These are phyloP conservation scores for Sarotherodon lohbergeri DNA, from an alignment of 2,113 vertebrate genomes.

Conservation along the genomic window DNA sequence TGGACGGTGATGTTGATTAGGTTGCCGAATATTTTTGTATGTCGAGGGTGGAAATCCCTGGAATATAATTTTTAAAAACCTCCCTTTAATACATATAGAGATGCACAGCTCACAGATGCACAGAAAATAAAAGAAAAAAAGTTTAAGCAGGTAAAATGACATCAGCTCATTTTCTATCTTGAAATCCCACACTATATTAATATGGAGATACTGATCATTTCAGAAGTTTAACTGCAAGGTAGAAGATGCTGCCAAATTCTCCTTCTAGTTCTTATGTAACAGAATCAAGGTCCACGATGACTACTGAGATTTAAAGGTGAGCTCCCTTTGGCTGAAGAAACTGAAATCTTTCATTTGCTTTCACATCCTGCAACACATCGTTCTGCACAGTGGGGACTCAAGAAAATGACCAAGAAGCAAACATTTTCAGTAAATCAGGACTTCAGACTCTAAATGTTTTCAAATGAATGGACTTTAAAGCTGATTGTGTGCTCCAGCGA, in stretches of 20 bases:
- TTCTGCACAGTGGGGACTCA: background rate
- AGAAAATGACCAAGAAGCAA: background rate
- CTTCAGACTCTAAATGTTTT: background rate
- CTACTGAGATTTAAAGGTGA: background rate
- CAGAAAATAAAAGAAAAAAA: background rate
- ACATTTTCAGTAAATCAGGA: background rate
- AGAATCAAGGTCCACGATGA: background rate
- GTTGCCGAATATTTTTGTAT: background rate
- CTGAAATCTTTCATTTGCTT: background rate
- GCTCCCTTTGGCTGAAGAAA: background rate
- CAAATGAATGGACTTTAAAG: background rate
- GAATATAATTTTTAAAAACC: background rate
- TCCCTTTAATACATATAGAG: background rate
- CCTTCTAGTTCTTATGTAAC: background rate
- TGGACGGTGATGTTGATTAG: background rate
- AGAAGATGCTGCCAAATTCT: background rate
- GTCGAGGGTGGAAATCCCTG: background rate
- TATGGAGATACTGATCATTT: background rate
- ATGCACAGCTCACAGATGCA: background rate
- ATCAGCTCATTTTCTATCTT: background rate
- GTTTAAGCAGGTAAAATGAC: background rate
- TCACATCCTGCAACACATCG: background rate
- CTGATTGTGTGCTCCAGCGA: background rate
- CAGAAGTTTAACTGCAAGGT: background rate
- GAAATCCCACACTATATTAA: background rate